Conservation (phyloP, 1,140 invertebrate genomes). For the Lerema accius region DNA sequence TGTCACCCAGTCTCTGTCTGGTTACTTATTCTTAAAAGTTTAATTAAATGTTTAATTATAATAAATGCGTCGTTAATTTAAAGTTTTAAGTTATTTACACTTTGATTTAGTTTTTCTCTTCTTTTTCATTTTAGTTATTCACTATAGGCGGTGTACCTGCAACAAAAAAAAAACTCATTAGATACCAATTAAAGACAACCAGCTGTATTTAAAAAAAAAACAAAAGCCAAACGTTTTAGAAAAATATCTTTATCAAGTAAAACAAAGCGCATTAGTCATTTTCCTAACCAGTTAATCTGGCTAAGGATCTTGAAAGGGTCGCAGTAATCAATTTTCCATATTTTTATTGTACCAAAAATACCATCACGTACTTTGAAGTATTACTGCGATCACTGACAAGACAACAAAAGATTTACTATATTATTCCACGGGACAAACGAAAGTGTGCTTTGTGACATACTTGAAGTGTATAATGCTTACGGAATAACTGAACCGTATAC, state of each 20-base stretch:
- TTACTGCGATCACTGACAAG: conserved; percentile 58
- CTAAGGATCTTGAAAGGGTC: conserved; percentile 41
- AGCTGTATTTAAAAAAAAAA: conserved; percentile 20
- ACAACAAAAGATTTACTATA: conserved; percentile 69
- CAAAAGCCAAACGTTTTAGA: conserved; percentile 6
- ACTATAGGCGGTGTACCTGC: conserved; percentile 45
- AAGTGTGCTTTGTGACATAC: conserved; percentile 39
- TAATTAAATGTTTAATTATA: conserved; percentile 35
- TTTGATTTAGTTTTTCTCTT: conserved; percentile 66
- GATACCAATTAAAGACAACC: conserved; percentile 9
- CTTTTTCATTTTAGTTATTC: conserved; percentile 67
- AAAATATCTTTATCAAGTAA: conserved; percentile 16
- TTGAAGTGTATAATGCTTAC: conserved; percentile 35
- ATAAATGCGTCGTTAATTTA: conserved; percentile 38
- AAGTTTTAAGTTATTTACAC: conserved; percentile 36
- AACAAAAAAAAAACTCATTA: conserved; percentile 47
- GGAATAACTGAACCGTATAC: conserved; percentile 24
- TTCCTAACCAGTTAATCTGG: conserved; percentile 42
- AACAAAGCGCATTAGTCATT: conserved; percentile 40
- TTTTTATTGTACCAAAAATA: conserved; percentile 59
- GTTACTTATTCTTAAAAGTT: conserved; percentile 31
- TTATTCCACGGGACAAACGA: conserved; percentile 43
- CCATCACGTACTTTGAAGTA: conserved; percentile 67
- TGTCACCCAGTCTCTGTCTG: conserved; percentile 67
- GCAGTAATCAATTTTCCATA: conserved; percentile 53